phyloP scores from a whole-genome alignment of 2,888 invertebrate genomes.

The Polyploca ridens region DNA sequence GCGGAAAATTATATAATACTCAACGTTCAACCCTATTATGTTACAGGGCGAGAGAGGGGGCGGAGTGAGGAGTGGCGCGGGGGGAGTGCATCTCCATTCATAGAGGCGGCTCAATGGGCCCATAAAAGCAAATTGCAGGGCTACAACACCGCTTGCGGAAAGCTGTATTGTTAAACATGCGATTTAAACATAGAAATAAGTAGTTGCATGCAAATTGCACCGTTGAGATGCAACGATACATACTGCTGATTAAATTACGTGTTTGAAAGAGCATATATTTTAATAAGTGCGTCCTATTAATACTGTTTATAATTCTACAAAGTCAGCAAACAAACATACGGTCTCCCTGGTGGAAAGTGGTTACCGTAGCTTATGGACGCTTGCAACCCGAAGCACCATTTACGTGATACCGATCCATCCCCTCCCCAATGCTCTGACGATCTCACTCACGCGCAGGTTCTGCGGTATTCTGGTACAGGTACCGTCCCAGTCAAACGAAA shows the following conservation, averaged over 20 bases:
- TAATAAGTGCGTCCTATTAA: too few relatives aligned
- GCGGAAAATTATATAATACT: constrained; percentile 45
- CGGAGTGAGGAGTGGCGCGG: constrained; percentile 20
- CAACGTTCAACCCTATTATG: constrained; percentile 47
- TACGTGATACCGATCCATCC: too few relatives aligned
- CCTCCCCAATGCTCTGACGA: too few relatives aligned
- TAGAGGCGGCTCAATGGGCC: constrained; percentile 49
- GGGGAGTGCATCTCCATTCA: constrained; percentile 52
- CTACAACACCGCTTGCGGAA: constrained; percentile 37
- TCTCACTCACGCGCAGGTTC: too few relatives aligned
- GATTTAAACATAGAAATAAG: constrained; percentile 2
- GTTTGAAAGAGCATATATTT: too few relatives aligned
- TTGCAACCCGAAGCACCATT: too few relatives aligned
- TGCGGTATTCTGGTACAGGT: too few relatives aligned
- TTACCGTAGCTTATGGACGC: too few relatives aligned
- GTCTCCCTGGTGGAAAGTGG: too few relatives aligned
- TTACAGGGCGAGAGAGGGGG: constrained; percentile 35
- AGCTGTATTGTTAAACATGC: constrained; percentile 19
- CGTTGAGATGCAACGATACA: neutral
- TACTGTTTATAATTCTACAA: too few relatives aligned
- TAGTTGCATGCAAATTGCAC: neutral
- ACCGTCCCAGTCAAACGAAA: too few relatives aligned
- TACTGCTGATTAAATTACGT: neutral
- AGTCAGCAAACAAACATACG: too few relatives aligned
- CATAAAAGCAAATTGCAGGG: constrained; percentile 61